Conservation (phyloP, 2,113 vertebrate genomes). For the Leuciscus idus region DNA sequence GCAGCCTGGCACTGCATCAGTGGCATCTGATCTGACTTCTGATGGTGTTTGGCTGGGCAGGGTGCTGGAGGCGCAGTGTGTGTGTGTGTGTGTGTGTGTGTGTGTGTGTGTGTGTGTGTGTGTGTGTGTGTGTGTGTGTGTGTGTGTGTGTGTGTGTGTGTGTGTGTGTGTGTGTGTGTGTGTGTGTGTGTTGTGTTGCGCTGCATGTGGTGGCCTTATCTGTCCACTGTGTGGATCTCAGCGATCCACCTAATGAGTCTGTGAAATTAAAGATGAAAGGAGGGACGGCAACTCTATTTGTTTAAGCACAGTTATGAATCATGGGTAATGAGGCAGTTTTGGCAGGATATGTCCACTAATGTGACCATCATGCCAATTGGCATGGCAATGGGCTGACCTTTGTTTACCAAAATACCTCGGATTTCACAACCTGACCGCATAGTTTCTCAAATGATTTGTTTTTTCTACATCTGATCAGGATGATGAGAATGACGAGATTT, state of each 20-base stretch:
- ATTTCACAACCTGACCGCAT: neutral
- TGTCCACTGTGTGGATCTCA: neutral
- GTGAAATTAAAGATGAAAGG: slow-evolving; percentile 36
- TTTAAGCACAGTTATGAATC: slow-evolving; percentile 38
- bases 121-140: neutral
- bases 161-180: neutral
- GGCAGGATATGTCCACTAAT: slow-evolving; percentile 12
- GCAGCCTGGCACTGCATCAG: slow-evolving; percentile 42
- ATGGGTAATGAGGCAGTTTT: slow-evolving; percentile 32
- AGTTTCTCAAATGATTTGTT: neutral
- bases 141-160: neutral
- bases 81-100: neutral
- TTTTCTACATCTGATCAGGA: neutral
- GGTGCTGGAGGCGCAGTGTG: neutral
- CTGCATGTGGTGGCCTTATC: slow-evolving; percentile 29
- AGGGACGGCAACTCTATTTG: slow-evolving; percentile 23
- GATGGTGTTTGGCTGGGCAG: slow-evolving; percentile 32
- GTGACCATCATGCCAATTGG: slow-evolving; percentile 21
- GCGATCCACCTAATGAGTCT: slow-evolving; percentile 6
- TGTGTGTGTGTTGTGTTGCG: neutral
- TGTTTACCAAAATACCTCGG: neutral
- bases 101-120: neutral
- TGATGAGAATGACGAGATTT: neutral
- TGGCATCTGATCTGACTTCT: slow-evolving; percentile 36
- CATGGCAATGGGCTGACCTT: neutral